Evolutionary conservation across 2,113 vertebrate genomes (phyloP).

Genomic region (Serinus canaria): DNA sequence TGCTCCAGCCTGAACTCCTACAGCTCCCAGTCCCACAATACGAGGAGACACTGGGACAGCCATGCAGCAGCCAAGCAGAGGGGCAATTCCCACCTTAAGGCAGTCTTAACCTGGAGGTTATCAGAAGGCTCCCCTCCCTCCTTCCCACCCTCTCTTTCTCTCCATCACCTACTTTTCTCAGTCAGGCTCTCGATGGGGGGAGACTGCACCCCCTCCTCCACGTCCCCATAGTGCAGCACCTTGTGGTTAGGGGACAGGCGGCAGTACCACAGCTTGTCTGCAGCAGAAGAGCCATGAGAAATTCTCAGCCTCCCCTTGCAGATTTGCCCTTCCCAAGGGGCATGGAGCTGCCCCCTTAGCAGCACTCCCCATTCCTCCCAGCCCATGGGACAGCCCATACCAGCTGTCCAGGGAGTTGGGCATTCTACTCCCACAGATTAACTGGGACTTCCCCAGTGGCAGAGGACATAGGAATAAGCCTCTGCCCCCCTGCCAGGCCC

Average conservation of each 20-base stretch:
- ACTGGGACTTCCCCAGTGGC: rapidly evolving
- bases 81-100: not conserved
- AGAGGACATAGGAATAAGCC: not conserved
- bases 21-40: not conserved
- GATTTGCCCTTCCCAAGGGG: not conserved
- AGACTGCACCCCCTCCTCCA: constrained; percentile 80
- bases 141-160: not conserved
- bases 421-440: not conserved
- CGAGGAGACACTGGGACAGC: not conserved
- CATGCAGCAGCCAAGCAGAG: rapidly evolving
- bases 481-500: not conserved
- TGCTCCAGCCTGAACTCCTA: not conserved
- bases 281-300: not conserved
- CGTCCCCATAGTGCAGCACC: constrained; percentile 92
- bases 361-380: not conserved
- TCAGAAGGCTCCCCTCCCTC: not conserved
- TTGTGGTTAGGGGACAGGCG: constrained; percentile 96
- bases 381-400: not conserved
- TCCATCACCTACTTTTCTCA: constrained; percentile 85
- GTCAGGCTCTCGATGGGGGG: constrained; percentile 85
- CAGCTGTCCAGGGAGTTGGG: not conserved
- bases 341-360: not conserved
- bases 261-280: constrained; percentile 98
- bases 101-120: not conserved
- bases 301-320: not conserved